Evolutionary conservation across 2,888 invertebrate genomes (phyloP), one percentile per base, ranked within the genome.

Genomic region (Eupsilia transversa): DNA sequence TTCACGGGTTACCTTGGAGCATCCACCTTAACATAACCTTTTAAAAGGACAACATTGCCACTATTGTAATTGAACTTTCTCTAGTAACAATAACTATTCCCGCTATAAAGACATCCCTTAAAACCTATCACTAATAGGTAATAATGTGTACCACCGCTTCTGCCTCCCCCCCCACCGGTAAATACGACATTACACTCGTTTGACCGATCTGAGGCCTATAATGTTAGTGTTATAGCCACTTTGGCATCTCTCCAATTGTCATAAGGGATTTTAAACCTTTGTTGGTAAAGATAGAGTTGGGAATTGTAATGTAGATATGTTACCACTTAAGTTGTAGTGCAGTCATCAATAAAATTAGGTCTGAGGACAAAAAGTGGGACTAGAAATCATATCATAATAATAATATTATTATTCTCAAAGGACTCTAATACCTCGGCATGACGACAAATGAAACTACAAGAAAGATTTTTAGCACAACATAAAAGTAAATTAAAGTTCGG

Each of bases 151-250:
- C 79, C 73, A 65, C 49, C 70, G 64, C 41, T 67, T 20, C 70
- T 59, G 64, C 79, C 77, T 56, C 76, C 82, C 74, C 77, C 72
- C 66, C 60, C 41, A 17, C 54, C 77, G 66, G 85, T 87, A 87
- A 82, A 77, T 52, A 82, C 66, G 68, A 68, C 61, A 85, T 83
- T 81, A 85, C 73, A 86, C 75, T 87, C 87, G 74, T 87, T 82
- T 85, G 83, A 85, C 85, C 87, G 87, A 86, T 86, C 80, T 82
- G 78, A 66, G 72, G 76, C 74, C 83, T 78, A 82, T 78, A 73
- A 85, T 76, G 71, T 76, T 77, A 82, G 61, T 80, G 76, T 78
- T 76, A 76, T 67, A 72, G 70, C 74, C 69, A 80, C 80, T 81
- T 80, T 69, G 71, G 63, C 56, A 72, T 77, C 64, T 77, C 43